Base-by-base conservation (phyloP, 2,888 invertebrate species). In the Monopis laevigella region DNA sequence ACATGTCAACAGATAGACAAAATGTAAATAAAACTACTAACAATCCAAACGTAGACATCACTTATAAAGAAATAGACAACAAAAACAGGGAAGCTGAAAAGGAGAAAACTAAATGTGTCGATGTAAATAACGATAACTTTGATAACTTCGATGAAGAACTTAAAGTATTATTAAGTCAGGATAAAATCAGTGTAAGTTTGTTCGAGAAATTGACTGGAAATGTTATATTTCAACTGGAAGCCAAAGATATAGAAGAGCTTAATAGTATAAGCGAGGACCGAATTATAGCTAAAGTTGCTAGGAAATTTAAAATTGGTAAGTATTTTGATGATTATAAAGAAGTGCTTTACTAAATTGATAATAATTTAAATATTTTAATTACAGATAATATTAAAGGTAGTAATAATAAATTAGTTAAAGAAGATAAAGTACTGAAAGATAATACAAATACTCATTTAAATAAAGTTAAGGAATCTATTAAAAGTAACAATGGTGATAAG, bases 1-100 rank as follows among this genome's bases (percentile, higher is more conserved):
- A 84, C 46, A 90, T 86, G 52, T 62, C 81, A 0, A 47, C n/a
- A n/a, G n/a, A n/a, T n/a, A 65, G 34, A 65, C 55, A 29, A 46
- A 11, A 49, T 42, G 36, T 46, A 43, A 29, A 41, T 48, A 11
- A 49, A 46, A 26, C 24, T 4, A 53, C 45, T 36, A 46, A 41
- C 26, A 48, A 53, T 10, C 55, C 58, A 35, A 55, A 65, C 17
- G 16, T 70, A 46, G 67, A 70, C 43, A 64, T 70, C 40, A 71
- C 66, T 1, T 70, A 68, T 45, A 65, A 65, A 48, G 64, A 65
- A 50, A 29, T 45, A 1, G 48, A 43, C 2, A 46, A 45, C 46
- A 49, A 49, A 34, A 55, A 56, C 17, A 14, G 16, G 13, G 6
- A 13, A 14, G 16, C 13, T 13, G 6, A 7, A 3, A 19, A 36